Evolutionary conservation across 2,797 vertebrate species (phyloP), one percentile per base, ranked within the genome.

Genomic region (Helostoma temminkii): DNA sequence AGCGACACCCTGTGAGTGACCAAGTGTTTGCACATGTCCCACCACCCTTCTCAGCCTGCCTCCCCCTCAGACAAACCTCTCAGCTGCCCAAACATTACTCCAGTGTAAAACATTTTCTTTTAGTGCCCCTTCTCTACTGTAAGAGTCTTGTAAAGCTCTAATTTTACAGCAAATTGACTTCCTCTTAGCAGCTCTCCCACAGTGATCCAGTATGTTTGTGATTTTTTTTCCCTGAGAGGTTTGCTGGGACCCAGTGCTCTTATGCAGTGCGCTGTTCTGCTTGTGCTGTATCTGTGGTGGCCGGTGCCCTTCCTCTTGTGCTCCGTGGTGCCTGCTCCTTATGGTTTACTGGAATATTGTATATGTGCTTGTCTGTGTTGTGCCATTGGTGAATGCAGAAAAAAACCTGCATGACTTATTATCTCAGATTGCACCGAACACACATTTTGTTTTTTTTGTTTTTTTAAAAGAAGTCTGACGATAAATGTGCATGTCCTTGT

Each of bases 1-100:
- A 99, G 96, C 97, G 97, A 94, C 97, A 98, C 95, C 97, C 96
- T 95, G 96, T 99, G 97, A 98, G 97, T 98, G 96, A 96, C 96
- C 94, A 88, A 95, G 94, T 89, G 82, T 87, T 83, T 68, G 78
- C 67, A 83, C 15, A 46, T 84, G 76, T 58, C 79, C 66, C 59
- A 42, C 50, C 36, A n/a, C 32, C 34, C 55, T 28, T 72, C 63
- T 66, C 80, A 74, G 76, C 82, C 83, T 84, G 77, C 91, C 85
- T 87, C 89, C 89, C 88, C 86, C 56, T 88, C 89, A 90, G 86
- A 79, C 92, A 93, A 94, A 92, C 91, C 93, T 94, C 91, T 92
- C 91, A 92, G 89, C 74, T 48, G 57, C 62, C 49, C 58, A 50
- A 22, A 25, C 36, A 21, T 55, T n/a, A 10, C 41, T 34, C 21